A percentile compares a stretch with the other conserved stretches of the same genome.
phyloP scores from a whole-genome alignment of 2,888 invertebrate genomes.

The Sarcophaga rosellei region DNA sequence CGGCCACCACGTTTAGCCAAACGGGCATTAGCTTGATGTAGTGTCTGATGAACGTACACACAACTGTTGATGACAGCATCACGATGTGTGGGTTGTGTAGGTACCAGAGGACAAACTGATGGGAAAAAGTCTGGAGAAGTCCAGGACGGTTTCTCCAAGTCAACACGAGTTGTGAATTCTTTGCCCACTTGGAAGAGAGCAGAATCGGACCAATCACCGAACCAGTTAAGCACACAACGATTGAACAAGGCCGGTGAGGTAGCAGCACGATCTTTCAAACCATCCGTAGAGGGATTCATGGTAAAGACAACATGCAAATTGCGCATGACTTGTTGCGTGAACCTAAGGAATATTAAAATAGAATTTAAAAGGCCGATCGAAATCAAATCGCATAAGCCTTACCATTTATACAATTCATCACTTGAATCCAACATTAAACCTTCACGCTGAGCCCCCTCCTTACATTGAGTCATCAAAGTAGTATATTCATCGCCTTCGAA shows the following conservation, averaged over 20 bases:
- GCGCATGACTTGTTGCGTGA: constrained; percentile 99
- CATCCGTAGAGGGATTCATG: constrained; percentile 99
- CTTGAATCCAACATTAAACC: constrained; percentile 99
- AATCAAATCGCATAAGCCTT: neutral
- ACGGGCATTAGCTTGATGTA: constrained; percentile 96
- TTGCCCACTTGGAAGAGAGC: constrained; percentile 97
- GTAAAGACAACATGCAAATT: constrained; percentile 99
- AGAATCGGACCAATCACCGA: constrained; percentile 99
- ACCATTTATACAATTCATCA: constrained; percentile 99
- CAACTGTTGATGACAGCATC: constrained; percentile 99
- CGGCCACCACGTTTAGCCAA: constrained; percentile 95
- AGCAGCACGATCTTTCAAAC: constrained; percentile 98
- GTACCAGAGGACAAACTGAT: constrained; percentile 89
- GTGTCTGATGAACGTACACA: constrained; percentile 98
- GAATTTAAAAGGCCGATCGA: too few species aligned
- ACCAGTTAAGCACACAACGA: constrained; percentile 99
- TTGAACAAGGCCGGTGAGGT: constrained; percentile 99
- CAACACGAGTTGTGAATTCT: constrained; percentile 97
- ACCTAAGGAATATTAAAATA: constrained; percentile 79
- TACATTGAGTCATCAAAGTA: constrained; percentile 99
- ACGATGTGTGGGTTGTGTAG: constrained; percentile 90
- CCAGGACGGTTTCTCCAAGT: constrained; percentile 94
- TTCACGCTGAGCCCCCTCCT: constrained; percentile 98
- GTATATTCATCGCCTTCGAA: constrained; percentile 99
- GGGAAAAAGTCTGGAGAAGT: constrained; percentile 95